A percentile compares a stretch with the other conserved stretches of the same genome.
These are phyloP conservation scores for Epinephelus awoara DNA, from an alignment of 2,797 vertebrate genomes.

Conservation along the genomic window DNA sequence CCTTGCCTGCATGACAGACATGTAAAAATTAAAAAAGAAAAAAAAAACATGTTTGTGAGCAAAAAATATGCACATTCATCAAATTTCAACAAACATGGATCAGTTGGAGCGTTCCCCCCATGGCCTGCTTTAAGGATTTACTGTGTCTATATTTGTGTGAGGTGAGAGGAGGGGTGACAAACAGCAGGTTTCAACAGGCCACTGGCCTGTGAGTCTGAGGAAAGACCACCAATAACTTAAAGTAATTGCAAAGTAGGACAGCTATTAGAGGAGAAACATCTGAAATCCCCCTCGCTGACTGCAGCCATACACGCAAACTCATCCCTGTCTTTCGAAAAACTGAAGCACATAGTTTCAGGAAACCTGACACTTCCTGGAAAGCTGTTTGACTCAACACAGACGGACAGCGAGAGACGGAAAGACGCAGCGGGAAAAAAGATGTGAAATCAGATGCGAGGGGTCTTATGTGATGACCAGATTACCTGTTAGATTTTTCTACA, in stretches of 20 bases:
- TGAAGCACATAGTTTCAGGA: slow-evolving; percentile 6
- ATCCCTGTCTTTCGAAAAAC: slow-evolving; percentile 12
- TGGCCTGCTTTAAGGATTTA: slow-evolving; percentile 12
- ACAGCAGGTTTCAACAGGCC: slow-evolving; percentile 61
- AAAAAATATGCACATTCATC: slow-evolving; percentile 18
- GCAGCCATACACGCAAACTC: slow-evolving; percentile 18
- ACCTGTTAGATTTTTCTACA: slow-evolving; percentile 5
- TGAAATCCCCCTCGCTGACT: slow-evolving; percentile 30
- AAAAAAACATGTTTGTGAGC: neutral
- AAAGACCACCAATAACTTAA: slow-evolving; percentile 36
- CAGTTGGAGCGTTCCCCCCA: neutral
- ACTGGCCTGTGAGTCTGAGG: slow-evolving; percentile 18
- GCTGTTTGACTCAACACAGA: slow-evolving; percentile 3
- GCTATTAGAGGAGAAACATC: slow-evolving; percentile 50
- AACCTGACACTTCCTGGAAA: neutral
- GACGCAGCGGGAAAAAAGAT: neutral
- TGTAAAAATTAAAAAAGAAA: neutral
- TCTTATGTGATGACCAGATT: neutral
- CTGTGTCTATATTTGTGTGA: slow-evolving; percentile 6
- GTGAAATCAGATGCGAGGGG: neutral
- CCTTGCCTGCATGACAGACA: slow-evolving; percentile 5
- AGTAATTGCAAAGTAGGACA: slow-evolving; percentile 54
- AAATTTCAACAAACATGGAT: slow-evolving; percentile 11
- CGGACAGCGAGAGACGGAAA: neutral
- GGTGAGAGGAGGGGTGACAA: slow-evolving; percentile 23